These are phyloP conservation scores for Ooceraea biroi DNA, from an alignment of 1,140 invertebrate species.

Conservation along the genomic window DNA sequence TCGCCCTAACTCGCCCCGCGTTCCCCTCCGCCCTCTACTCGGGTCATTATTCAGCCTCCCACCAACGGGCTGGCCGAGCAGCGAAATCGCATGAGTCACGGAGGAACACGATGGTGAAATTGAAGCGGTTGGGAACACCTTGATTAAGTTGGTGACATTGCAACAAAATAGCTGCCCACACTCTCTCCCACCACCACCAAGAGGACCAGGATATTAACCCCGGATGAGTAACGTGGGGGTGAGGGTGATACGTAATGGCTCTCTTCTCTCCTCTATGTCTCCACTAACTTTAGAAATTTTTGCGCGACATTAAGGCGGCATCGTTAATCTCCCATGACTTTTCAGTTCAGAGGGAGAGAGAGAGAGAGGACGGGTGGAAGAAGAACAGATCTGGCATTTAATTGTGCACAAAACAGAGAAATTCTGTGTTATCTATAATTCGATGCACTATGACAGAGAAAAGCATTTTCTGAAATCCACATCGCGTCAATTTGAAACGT, in stretches of 20 bases:
- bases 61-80: background rate
- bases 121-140: constrained; percentile 54
- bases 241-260: constrained; percentile 44
- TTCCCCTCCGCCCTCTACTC: background rate
- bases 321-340: constrained; percentile 37
- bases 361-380: background rate
- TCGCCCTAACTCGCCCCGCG: constrained; percentile 59
- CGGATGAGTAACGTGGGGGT: constrained; percentile 23
- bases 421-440: too few relatives aligned
- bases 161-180: constrained; percentile 48
- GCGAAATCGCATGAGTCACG: constrained; percentile 61
- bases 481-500: constrained; percentile 40
- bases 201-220: constrained; percentile 33
- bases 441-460: background rate
- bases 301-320: background rate
- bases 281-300: constrained; percentile 1
- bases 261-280: background rate
- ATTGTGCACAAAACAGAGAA: constrained; percentile 11
- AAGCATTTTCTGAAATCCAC: background rate
- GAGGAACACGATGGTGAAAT: constrained; percentile 51
- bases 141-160: constrained; percentile 60
- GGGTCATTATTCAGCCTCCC: constrained; percentile 65
- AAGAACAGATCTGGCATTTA: constrained; percentile 1
- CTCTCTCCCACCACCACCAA: background rate
- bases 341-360: background rate